phyloP scores from a whole-genome alignment of 2,113 vertebrate species.

The Uria aalge region DNA sequence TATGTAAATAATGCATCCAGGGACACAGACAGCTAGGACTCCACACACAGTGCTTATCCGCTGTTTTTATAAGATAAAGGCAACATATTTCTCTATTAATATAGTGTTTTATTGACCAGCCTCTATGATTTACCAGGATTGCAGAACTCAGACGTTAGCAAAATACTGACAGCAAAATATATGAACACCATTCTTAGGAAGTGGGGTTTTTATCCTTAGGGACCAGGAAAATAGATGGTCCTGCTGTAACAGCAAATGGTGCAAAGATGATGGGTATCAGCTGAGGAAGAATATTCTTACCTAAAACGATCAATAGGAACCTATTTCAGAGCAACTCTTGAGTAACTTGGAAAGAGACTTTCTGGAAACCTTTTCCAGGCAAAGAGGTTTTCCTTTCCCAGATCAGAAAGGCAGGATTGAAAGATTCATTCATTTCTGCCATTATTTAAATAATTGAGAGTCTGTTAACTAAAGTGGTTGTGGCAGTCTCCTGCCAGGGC shows the following conservation, averaged over 20 bases:
- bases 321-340: neutral
- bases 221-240: neutral
- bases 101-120: neutral
- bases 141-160: neutral
- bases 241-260: neutral
- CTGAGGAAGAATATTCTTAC: neutral
- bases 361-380: neutral
- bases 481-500: neutral
- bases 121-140: neutral
- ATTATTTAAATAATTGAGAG: conserved; percentile 25
- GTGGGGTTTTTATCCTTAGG: neutral
- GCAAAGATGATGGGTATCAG: neutral
- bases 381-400: neutral
- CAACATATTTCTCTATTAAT: neutral
- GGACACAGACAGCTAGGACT: neutral
- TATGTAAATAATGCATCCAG: neutral
- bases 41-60: neutral
- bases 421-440: neutral
- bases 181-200: neutral
- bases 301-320: neutral
- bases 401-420: neutral
- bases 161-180: neutral
- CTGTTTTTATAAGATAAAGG: neutral
- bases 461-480: neutral
- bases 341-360: neutral